phyloP scores from a whole-genome alignment of 2,888 invertebrate genomes.

The Busseola fusca region DNA sequence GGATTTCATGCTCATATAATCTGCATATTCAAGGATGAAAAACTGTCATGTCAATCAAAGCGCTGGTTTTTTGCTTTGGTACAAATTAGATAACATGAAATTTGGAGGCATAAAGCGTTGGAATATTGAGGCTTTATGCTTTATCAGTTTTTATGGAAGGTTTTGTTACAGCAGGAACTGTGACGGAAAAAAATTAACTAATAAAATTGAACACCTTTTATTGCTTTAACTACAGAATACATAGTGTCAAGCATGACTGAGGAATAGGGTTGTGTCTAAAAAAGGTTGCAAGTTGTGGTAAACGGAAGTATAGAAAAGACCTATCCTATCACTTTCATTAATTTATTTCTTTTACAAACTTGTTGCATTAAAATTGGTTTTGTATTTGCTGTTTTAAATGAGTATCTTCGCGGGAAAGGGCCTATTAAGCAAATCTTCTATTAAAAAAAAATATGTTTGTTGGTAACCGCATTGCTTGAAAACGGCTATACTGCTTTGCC shows the following conservation, averaged over 20 bases:
- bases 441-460: no score
- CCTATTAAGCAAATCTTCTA: no score
- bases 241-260: not conserved
- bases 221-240: not conserved
- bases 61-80: slow-evolving; percentile 26
- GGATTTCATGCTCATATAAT: slow-evolving; percentile 65
- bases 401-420: no score
- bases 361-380: no score
- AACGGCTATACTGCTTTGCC: no score
- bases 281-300: not conserved
- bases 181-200: not conserved
- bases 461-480: no score
- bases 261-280: not conserved
- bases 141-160: slow-evolving; percentile 3
- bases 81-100: slow-evolving; percentile 44
- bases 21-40: slow-evolving; percentile 60
- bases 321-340: no score
- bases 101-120: slow-evolving; percentile 18
- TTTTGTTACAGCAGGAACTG: not conserved
- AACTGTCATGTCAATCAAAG: slow-evolving; percentile 56
- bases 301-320: not conserved
- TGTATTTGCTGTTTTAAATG: not conserved
- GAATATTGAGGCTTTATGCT: slow-evolving; percentile 25
- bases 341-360: not conserved
- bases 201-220: not conserved